Conservation (phyloP, 2,113 vertebrate genomes). For the Epinephelus moara region DNA sequence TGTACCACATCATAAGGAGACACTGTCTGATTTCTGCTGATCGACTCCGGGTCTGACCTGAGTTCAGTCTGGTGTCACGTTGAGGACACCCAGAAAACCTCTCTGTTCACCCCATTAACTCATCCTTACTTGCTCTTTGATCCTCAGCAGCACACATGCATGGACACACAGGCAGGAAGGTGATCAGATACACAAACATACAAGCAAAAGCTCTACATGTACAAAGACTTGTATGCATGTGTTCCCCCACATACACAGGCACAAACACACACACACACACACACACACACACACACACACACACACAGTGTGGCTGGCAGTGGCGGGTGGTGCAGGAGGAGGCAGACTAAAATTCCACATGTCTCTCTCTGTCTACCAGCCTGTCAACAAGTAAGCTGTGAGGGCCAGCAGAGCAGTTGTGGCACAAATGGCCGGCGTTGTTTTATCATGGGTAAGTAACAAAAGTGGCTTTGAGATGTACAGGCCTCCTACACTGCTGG, state of each 20-base stretch:
- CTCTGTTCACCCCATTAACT: conserved; percentile 13
- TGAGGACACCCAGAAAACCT: background rate
- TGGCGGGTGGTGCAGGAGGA: conserved; percentile 19
- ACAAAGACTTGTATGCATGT: conserved; percentile 9
- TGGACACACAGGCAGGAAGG: background rate
- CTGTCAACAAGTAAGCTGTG: conserved; percentile 57
- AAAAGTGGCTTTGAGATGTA: conserved; percentile 55
- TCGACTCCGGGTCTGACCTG: background rate
- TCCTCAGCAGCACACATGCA: conserved; percentile 70
- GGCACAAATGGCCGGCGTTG: conserved; percentile 40
- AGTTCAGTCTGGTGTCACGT: background rate
- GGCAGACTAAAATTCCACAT: conserved; percentile 27
- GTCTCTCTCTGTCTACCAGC: conserved; percentile 36
- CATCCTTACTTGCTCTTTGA: conserved; percentile 84
- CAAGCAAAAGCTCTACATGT: background rate
- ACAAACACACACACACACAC: conserved; percentile 2
- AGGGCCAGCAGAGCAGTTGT: conserved; percentile 35
- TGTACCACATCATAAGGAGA: background rate
- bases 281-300: background rate
- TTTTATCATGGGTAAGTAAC: conserved; percentile 53
- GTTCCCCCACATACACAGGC: background rate
- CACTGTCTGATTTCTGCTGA: background rate
- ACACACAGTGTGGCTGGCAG: conserved; percentile 15
- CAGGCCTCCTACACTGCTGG: conserved; percentile 45
- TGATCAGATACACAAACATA: background rate